These are phyloP conservation scores for Zaprionus tsacasi DNA, from an alignment of 1,140 invertebrate genomes.

Conservation along the genomic window DNA sequence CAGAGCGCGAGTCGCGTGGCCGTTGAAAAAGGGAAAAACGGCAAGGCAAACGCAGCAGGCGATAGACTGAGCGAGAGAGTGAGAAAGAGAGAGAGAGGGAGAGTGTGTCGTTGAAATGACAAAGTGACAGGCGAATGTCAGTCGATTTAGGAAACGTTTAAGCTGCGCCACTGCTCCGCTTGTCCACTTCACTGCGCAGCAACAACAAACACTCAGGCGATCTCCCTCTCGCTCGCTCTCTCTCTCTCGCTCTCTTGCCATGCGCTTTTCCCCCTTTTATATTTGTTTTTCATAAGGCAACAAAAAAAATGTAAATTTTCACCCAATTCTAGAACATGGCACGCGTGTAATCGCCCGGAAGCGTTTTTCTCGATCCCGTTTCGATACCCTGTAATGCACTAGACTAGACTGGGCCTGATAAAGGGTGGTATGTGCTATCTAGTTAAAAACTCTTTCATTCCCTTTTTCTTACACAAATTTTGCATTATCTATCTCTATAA, in stretches of 20 bases:
- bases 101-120: constrained; percentile 37
- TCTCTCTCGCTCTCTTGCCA: constrained; percentile 7
- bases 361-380: constrained; percentile 38
- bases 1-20: constrained; percentile 42
- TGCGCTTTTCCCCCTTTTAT: constrained; percentile 43
- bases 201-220: constrained; percentile 52
- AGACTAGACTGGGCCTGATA: not conserved
- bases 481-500: too few relatives aligned
- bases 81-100: not conserved
- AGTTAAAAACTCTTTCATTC: too few relatives aligned
- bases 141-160: constrained; percentile 74
- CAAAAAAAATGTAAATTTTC: constrained; percentile 79
- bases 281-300: constrained; percentile 73
- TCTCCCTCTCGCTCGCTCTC: constrained; percentile 4
- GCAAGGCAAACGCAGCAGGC: not conserved
- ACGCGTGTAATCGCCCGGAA: constrained; percentile 80
- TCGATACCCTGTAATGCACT: not conserved
- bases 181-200: constrained; percentile 76
- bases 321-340: constrained; percentile 68
- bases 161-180: constrained; percentile 59
- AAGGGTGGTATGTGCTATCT: not conserved
- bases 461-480: too few relatives aligned
- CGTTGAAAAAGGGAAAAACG: constrained; percentile 54
- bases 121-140: constrained; percentile 79
- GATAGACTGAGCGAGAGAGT: not conserved